phyloP scores from a whole-genome alignment of 2,797 vertebrate species.

The Erpetoichthys calabaricus region DNA sequence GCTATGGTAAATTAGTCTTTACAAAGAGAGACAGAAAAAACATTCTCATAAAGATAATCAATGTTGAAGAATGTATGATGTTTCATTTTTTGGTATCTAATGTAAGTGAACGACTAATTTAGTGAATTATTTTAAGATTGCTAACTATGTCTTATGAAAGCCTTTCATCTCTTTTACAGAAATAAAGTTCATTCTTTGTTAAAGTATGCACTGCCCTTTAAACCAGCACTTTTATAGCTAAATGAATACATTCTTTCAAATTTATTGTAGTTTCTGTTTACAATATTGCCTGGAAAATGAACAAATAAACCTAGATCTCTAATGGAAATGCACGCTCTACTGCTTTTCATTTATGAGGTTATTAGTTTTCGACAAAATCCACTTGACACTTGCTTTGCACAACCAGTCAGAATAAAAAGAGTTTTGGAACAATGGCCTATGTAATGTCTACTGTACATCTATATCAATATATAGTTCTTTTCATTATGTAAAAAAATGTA shows the following conservation, averaged over 20 bases:
- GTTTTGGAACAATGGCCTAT: too few species aligned
- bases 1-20: too few species aligned
- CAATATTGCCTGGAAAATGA: constrained; percentile 17
- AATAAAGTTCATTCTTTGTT: constrained; percentile 9
- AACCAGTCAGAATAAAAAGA: not conserved
- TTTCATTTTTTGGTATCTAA: not conserved
- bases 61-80: too few species aligned
- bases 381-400: constrained; percentile 4
- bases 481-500: too few species aligned
- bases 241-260: constrained; percentile 15
- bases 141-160: not conserved
- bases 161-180: constrained; percentile 4
- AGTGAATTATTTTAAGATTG: constrained; percentile 1
- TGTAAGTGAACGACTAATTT: not conserved
- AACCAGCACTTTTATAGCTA: constrained; percentile 17
- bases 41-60: too few species aligned
- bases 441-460: too few species aligned
- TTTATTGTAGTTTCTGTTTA: constrained; percentile 21
- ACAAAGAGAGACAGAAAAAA: too few species aligned
- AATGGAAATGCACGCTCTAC: constrained; percentile 30
- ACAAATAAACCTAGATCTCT: constrained; percentile 20
- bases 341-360: constrained; percentile 32
- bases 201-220: constrained; percentile 12
- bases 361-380: constrained; percentile 33
- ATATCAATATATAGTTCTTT: too few species aligned